These are phyloP conservation scores for Manacus vitellinus DNA, from an alignment of 2,113 vertebrate species.

Conservation along the genomic window DNA sequence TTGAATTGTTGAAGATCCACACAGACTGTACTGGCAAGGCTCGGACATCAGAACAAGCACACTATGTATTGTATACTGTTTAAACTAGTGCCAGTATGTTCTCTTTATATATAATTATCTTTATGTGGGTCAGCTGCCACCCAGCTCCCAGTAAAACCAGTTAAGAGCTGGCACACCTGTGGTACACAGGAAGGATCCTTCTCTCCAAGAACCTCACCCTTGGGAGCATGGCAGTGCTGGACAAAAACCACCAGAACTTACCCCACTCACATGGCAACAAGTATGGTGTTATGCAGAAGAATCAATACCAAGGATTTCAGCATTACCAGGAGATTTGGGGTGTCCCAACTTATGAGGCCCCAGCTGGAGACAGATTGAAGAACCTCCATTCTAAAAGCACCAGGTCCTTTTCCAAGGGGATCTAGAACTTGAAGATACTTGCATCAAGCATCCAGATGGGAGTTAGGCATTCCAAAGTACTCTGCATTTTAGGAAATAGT, in stretches of 20 bases:
- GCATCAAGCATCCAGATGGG: not conserved
- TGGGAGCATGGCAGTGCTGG: fast-evolving
- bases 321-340: not conserved
- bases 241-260: not conserved
- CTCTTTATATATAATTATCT: not conserved
- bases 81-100: not conserved
- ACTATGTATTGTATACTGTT: not conserved
- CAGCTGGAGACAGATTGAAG: not conserved
- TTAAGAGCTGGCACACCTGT: not conserved
- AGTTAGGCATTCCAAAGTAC: not conserved
- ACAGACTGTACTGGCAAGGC: not conserved
- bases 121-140: not conserved
- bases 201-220: not conserved
- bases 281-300: not conserved
- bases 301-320: not conserved
- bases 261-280: not conserved
- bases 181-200: not conserved
- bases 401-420: not conserved
- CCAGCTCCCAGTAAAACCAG: not conserved
- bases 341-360: not conserved
- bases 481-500: not conserved
- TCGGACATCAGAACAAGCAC: not conserved
- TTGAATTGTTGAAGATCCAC: not conserved
- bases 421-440: not conserved
- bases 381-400: not conserved